Evolutionary conservation across 2,888 invertebrate genomes (phyloP).

Genomic region (Chromoteleia sp.): DNA sequence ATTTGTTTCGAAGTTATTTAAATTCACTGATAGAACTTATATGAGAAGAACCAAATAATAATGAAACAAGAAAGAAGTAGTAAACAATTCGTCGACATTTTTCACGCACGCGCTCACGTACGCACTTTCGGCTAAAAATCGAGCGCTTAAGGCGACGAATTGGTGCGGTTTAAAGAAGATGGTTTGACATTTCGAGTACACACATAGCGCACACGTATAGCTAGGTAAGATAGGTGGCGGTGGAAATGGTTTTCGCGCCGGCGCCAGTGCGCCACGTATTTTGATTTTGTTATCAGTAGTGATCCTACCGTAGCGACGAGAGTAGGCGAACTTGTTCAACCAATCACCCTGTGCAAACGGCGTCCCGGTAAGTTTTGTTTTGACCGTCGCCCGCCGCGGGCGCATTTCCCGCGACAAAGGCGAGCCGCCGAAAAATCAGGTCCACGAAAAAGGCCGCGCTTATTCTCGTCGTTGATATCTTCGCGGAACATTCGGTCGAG

Average conservation of each 20-base stretch:
- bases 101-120: slow-evolving; percentile 1
- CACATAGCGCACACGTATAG: slow-evolving; percentile 22
- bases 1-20: no score
- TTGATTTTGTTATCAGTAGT: slow-evolving; percentile 71
- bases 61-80: no score
- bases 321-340: slow-evolving; percentile 55
- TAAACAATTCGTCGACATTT: no score
- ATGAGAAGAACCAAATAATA: no score
- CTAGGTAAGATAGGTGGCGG: slow-evolving; percentile 42
- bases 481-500: no score
- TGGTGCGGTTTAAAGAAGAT: slow-evolving; percentile 59
- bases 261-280: slow-evolving; percentile 65
- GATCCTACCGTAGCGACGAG: slow-evolving; percentile 68
- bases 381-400: slow-evolving; percentile 27
- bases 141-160: slow-evolving; percentile 31
- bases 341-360: slow-evolving; percentile 32
- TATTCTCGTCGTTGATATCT: no score
- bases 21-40: not conserved
- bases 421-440: no score
- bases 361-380: slow-evolving; percentile 69
- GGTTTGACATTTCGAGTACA: slow-evolving; percentile 43
- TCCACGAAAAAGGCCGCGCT: no score
- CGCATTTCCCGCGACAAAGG: not conserved
- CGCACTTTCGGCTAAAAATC: slow-evolving; percentile 33
- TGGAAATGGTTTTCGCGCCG: slow-evolving; percentile 62